Evolutionary conservation across 2,113 vertebrate genomes (phyloP).

Genomic region (Oenanthe melanoleuca): DNA sequence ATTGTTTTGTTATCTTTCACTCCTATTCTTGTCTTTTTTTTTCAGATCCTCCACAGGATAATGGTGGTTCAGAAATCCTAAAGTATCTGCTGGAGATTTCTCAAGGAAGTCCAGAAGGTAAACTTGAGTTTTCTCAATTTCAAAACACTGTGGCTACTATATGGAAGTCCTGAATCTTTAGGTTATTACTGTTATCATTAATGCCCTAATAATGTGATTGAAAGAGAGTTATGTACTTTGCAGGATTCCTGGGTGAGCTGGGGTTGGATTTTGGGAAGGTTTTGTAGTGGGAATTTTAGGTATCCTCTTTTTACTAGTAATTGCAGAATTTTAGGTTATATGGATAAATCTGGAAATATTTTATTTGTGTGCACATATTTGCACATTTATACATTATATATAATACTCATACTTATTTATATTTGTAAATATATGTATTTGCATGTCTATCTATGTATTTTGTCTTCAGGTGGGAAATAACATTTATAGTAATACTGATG

Average conservation of each 20-base stretch:
- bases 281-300: not conserved
- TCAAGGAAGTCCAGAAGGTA: constrained; percentile 92
- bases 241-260: not conserved
- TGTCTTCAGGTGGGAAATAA: not conserved
- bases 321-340: not conserved
- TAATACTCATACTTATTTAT: not conserved
- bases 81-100: constrained; percentile 93
- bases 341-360: not conserved
- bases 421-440: not conserved
- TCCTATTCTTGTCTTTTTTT: not conserved
- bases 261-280: not conserved
- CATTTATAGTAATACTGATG: not conserved
- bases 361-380: not conserved
- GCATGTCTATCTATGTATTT: accelerated
- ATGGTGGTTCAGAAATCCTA: constrained; percentile 92
- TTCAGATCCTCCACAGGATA: constrained; percentile 92
- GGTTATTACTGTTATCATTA: not conserved
- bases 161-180: not conserved
- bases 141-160: not conserved
- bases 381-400: not conserved
- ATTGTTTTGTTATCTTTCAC: not conserved
- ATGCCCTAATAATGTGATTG: not conserved
- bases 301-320: not conserved
- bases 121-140: not conserved
- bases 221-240: not conserved